Percentiles rank a stretch among this genome's conserved stretches.
Evolutionary conservation across 2,797 vertebrate species (phyloP).

Genomic region (Lophotriccus pileatus): DNA sequence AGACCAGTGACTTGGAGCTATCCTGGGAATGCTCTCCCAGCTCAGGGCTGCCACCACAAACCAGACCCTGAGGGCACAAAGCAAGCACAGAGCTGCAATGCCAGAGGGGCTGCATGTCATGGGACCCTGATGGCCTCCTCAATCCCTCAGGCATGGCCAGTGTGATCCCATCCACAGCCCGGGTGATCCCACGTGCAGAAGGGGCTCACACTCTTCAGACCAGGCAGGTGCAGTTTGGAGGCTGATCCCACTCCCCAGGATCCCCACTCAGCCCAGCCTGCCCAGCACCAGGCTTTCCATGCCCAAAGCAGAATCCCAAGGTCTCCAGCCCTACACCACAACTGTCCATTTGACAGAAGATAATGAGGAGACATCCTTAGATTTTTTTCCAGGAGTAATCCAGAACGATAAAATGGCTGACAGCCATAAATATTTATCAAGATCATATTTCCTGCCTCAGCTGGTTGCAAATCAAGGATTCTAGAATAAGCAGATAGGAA

Average conservation of each 20-base stretch:
- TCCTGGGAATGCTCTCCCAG: background rate
- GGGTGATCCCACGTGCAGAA: background rate
- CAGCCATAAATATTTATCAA: slow-evolving; percentile 34
- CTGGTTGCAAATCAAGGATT: background rate
- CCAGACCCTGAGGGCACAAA: background rate
- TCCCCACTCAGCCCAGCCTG: background rate
- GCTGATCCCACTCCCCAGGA: background rate
- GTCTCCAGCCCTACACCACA: background rate
- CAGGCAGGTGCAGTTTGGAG: background rate
- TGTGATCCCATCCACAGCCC: background rate
- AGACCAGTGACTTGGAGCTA: background rate
- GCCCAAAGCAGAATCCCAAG: background rate
- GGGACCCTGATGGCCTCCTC: accelerated
- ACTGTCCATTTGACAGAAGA: background rate
- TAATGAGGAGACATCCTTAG: background rate
- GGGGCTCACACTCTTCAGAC: background rate
- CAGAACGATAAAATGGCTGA: slow-evolving; percentile 24
- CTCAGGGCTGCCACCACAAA: background rate
- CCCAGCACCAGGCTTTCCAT: background rate
- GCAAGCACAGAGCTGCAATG: background rate
- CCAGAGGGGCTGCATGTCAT: background rate
- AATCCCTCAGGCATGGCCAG: background rate
- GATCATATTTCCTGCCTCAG: background rate
- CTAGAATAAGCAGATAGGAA: background rate
- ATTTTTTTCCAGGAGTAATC: background rate